Evolutionary conservation across 1,140 invertebrate genomes (phyloP).

Genomic region (Acromyrmex echinatior): DNA sequence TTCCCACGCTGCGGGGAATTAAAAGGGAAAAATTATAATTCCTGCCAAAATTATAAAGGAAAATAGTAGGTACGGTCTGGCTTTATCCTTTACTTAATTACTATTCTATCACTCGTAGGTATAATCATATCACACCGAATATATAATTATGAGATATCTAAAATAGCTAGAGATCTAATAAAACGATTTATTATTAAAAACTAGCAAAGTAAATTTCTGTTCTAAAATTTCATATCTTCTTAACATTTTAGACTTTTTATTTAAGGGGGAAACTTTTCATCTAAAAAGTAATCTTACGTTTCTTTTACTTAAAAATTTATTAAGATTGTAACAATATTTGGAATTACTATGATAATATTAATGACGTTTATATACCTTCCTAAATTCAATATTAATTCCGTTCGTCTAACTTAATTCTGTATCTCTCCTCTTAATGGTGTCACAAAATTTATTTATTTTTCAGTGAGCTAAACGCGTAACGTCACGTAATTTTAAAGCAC

Average conservation of each 20-base stretch:
- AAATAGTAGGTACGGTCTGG: not conserved
- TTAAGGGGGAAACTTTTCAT: not conserved
- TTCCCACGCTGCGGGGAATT: constrained; percentile 8
- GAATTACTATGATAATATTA: not conserved
- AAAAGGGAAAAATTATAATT: constrained; percentile 11
- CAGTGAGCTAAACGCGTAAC: not conserved
- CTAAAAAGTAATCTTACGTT: not conserved
- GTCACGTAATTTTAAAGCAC: not conserved
- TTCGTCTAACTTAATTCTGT: not conserved
- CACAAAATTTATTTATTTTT: not conserved
- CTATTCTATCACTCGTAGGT: not conserved
- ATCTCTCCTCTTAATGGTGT: not conserved
- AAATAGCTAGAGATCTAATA: not conserved
- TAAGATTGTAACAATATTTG: not conserved
- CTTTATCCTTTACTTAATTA: not conserved
- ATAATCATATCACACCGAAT: not conserved
- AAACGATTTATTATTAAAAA: not conserved
- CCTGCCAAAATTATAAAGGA: constrained; percentile 22
- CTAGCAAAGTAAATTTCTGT: not conserved
- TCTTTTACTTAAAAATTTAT: not conserved
- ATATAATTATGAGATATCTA: not conserved
- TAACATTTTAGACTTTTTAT: not conserved
- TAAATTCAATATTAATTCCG: not conserved
- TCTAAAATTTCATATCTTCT: not conserved
- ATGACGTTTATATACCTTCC: not conserved